Evolutionary conservation across 2,797 vertebrate species (phyloP), one percentile per base, ranked within the genome.

Genomic region (Sphaeramia orbicularis): DNA sequence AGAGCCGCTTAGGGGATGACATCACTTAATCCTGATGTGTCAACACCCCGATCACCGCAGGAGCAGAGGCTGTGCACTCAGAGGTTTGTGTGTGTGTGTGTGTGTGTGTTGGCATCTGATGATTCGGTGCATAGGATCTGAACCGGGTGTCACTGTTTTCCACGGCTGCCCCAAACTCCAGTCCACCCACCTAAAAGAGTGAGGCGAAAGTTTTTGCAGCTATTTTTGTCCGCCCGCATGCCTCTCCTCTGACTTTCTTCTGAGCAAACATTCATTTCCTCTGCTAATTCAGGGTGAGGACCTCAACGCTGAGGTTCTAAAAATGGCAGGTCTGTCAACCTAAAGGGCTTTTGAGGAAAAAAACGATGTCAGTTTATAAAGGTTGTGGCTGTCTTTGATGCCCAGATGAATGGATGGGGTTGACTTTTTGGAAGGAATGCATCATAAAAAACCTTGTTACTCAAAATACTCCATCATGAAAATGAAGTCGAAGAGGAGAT

Each of bases 111-210:
- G 55, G 55, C 15, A n/a, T 42, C 8, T 3, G 8, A 35, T 3
- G 1, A 35, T 35, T 10, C 32, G 1, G 8, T 49, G 60, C 0
- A 54, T 65, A 56, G 78, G 70, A 67, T 70, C 59, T 44, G 55
- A 77, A 69, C 65, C 61, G 88, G 87, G 86, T 84, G 88, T 91
- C 86, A 90, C 76, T 72, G 69, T 81, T 88, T 81, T 69, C 53
- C 61, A 61, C 53, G 38, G 38, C 15, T 35, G 14, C 54, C 52
- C 61, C 38, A 61, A 57, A 76, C 47, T 48, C 69, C 60, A 15
- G n/a, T 53, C 74, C 50, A 3, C 78, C 84, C 87, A 86, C 84
- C 63, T 80, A 19, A 85, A 84, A 81, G 69, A 71, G 13, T 7
- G 19, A 7, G 59, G 37, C 0, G 14, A 83, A 76, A 62, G 70